Conservation (phyloP, 2,113 vertebrate genomes). For the Pipra filicauda region DNA sequence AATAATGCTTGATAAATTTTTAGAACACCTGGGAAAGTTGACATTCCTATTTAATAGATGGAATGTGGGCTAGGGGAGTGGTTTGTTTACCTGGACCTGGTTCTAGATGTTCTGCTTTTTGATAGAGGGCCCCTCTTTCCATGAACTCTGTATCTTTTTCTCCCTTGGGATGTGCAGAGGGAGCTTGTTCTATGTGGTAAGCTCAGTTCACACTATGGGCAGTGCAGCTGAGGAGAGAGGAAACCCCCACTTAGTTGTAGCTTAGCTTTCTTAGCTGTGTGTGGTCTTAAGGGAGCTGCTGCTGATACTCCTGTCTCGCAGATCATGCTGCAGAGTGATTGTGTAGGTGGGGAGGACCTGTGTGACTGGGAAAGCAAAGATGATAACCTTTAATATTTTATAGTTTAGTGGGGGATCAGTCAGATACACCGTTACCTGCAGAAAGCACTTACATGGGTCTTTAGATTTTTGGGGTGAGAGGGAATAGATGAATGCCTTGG, state of each 20-base stretch:
- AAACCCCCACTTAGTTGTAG: neutral
- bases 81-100: neutral
- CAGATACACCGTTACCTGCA: neutral
- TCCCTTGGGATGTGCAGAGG: neutral
- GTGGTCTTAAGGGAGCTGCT: neutral
- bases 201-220: fast-evolving
- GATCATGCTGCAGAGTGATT: neutral
- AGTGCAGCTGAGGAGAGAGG: neutral
- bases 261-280: neutral
- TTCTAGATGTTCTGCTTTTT: neutral
- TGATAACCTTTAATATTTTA: neutral
- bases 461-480: neutral
- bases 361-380: neutral
- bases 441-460: neutral
- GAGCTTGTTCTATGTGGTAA: neutral
- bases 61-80: neutral
- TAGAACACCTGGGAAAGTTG: neutral
- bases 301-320: neutral
- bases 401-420: neutral
- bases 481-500: neutral
- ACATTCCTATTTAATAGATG: neutral
- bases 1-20: neutral
- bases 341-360: neutral
- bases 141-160: fast-evolving
- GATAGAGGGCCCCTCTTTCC: neutral